Percentiles rank a stretch among this genome's conserved stretches.
Evolutionary conservation across 2,888 invertebrate species (phyloP).

Genomic region (Miltochrista miniata): DNA sequence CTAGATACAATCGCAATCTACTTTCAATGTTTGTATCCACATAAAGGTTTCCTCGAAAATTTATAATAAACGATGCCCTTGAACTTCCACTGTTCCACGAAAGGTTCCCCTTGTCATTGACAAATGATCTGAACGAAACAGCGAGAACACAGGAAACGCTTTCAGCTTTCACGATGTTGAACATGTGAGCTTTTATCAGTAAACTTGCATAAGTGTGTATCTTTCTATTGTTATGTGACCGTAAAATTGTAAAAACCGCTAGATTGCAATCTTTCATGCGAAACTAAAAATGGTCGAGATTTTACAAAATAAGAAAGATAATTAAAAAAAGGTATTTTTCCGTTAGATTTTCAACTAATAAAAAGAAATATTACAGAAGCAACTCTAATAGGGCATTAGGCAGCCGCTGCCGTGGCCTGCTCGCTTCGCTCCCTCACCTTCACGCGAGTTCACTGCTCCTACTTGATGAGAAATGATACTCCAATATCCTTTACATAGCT

Average conservation of each 20-base stretch:
- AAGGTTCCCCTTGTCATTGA: conserved; percentile 46
- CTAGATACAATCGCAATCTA: neutral
- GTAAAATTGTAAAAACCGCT: too few relatives aligned
- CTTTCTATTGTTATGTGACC: neutral
- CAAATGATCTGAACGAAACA: conserved; percentile 49
- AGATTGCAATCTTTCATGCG: neutral
- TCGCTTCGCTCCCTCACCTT: too few relatives aligned
- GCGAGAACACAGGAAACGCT: conserved; percentile 26
- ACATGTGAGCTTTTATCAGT: conserved; percentile 6
- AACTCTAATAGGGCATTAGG: too few relatives aligned
- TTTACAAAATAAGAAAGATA: too few relatives aligned
- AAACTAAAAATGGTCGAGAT: too few relatives aligned
- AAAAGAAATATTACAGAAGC: too few relatives aligned
- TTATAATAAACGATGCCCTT: conserved; percentile 30
- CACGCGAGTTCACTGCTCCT: too few relatives aligned
- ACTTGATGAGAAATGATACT: too few relatives aligned
- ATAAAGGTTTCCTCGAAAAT: conserved; percentile 10
- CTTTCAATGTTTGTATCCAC: neutral
- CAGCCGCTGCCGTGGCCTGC: too few relatives aligned
- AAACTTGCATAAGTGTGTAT: neutral
- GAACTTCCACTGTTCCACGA: conserved; percentile 35
- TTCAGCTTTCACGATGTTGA: conserved; percentile 27
- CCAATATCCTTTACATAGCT: too few relatives aligned
- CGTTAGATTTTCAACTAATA: too few relatives aligned
- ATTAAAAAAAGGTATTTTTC: too few relatives aligned